These are phyloP conservation scores for Dryobotodes eremita DNA, from an alignment of 2,888 invertebrate genomes.

Conservation along the genomic window DNA sequence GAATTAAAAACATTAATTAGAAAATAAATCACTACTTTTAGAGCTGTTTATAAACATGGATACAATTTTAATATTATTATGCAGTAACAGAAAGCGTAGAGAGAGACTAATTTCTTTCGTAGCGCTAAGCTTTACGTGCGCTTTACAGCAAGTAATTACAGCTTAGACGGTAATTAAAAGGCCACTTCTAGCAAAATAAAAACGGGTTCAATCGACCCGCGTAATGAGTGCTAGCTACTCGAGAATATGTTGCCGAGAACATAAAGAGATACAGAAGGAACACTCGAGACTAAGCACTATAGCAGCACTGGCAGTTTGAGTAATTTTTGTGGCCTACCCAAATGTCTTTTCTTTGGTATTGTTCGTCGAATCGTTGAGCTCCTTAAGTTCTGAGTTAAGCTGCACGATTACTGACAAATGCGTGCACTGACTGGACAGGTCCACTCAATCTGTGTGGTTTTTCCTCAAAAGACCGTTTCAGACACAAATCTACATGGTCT, in stretches of 20 bases:
- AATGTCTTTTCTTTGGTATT: too few relatives aligned
- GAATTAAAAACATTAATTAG: too few relatives aligned
- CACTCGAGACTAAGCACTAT: background rate
- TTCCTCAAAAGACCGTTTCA: too few relatives aligned
- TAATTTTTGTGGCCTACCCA: too few relatives aligned
- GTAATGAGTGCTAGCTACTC: slow-evolving; percentile 67
- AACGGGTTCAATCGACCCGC: slow-evolving; percentile 71
- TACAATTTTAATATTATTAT: background rate
- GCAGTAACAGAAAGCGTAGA: slow-evolving; percentile 17
- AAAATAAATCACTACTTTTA: background rate
- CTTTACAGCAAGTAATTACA: slow-evolving; percentile 72
- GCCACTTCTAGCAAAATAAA: slow-evolving; percentile 74
- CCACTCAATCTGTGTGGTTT: too few relatives aligned
- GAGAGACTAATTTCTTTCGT: slow-evolving; percentile 21
- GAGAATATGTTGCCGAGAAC: slow-evolving; percentile 49
- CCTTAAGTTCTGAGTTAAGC: too few relatives aligned
- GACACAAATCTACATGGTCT: too few relatives aligned
- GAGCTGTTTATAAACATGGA: background rate
- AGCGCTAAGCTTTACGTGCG: slow-evolving; percentile 46
- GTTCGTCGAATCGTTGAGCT: too few relatives aligned
- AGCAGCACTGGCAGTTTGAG: too few relatives aligned
- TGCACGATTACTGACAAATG: too few relatives aligned
- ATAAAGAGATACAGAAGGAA: slow-evolving; percentile 31
- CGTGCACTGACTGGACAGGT: too few relatives aligned
- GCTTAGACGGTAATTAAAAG: slow-evolving; percentile 77